Conservation (phyloP, 2,797 vertebrate species). For the Spondyliosoma cantharus region DNA sequence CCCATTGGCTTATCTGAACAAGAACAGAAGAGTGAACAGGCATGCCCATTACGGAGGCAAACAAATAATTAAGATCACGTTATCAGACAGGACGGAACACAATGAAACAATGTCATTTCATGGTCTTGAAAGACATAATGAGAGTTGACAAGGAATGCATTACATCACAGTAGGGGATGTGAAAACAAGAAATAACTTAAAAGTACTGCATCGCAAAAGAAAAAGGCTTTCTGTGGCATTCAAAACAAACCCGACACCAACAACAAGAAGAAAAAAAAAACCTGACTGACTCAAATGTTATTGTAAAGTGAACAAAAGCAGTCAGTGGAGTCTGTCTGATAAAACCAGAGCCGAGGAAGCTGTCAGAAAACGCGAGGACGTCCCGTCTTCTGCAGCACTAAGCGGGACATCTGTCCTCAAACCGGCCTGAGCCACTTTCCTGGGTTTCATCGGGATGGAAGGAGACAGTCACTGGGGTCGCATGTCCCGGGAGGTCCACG, state of each 20-base stretch:
- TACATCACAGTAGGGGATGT: constrained; percentile 77
- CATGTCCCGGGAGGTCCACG: constrained; percentile 90
- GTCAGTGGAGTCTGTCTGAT: constrained; percentile 63
- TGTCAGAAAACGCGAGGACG: constrained; percentile 31
- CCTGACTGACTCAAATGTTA: constrained; percentile 57
- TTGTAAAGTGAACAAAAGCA: constrained; percentile 62
- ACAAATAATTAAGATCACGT: constrained; percentile 71
- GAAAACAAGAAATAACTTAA: constrained; percentile 69
- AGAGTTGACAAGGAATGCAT: constrained; percentile 83
- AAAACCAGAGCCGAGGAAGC: constrained; percentile 34
- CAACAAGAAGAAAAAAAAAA: constrained; percentile 8
- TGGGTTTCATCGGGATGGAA: constrained; percentile 78
- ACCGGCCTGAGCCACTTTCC: constrained; percentile 61
- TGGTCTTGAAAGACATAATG: constrained; percentile 73
- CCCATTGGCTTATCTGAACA: constrained; percentile 70
- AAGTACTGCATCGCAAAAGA: constrained; percentile 57
- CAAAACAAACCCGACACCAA: constrained; percentile 60
- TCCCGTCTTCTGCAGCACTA: constrained; percentile 28
- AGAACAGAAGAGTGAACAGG: constrained; percentile 70
- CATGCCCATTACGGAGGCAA: constrained; percentile 68
- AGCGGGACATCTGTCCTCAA: constrained; percentile 19
- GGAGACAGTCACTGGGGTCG: constrained; percentile 89
- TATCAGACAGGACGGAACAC: constrained; percentile 63
- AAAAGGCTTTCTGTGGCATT: constrained; percentile 46
- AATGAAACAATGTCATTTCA: constrained; percentile 75